phyloP scores from a whole-genome alignment of 2,797 vertebrate genomes.

The Gallinago solitaria region DNA sequence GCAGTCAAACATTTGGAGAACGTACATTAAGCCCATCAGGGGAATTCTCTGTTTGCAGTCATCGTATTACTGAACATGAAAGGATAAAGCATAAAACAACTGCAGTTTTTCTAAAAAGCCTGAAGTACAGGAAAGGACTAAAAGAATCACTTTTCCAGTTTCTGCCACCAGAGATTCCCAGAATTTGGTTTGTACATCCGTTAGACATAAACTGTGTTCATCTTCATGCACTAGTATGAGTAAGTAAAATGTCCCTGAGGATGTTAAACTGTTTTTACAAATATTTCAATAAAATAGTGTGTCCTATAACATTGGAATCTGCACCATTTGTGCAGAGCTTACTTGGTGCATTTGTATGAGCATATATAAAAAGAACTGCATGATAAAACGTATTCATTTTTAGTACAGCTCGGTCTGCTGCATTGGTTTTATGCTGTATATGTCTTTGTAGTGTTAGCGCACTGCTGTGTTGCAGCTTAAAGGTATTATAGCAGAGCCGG shows the following conservation, averaged over 20 bases:
- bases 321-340: not conserved
- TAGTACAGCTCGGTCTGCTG: conserved; percentile 34
- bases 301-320: conserved; percentile 10
- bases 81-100: not conserved
- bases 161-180: not conserved
- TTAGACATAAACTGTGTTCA: not conserved
- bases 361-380: not conserved
- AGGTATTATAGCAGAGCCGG: conserved; percentile 37
- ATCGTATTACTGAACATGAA: not conserved
- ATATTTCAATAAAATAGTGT: not conserved
- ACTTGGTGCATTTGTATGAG: not conserved
- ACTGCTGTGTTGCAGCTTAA: conserved; percentile 37
- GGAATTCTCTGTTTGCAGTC: not conserved
- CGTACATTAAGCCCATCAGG: not conserved
- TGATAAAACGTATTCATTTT: conserved; percentile 38
- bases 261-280: conserved; percentile 31
- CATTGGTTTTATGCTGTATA: conserved; percentile 10
- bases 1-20: not conserved
- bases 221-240: not conserved
- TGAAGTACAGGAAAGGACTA: not conserved
- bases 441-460: conserved; percentile 35
- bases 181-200: not conserved
- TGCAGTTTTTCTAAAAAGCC: not conserved
- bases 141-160: not conserved
- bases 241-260: not conserved